Conservation (phyloP, 2,797 vertebrate genomes). For the Sylvilagus floridanus region DNA sequence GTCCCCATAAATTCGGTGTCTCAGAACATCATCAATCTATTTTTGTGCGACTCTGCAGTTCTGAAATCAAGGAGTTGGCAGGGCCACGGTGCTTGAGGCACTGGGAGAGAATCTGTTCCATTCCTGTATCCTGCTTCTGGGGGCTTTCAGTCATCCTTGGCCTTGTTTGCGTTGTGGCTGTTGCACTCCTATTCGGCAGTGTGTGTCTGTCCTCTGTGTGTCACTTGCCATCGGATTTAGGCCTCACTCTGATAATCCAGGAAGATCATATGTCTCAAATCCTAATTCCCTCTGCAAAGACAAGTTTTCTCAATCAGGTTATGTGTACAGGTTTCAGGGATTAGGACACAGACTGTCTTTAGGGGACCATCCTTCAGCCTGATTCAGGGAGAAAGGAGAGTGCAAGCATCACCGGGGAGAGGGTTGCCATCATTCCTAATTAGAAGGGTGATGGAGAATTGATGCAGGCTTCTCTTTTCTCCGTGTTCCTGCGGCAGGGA, state of each 20-base stretch:
- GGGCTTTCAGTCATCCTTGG: neutral
- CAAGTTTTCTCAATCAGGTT: neutral
- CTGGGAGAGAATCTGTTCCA: neutral
- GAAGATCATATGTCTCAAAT: constrained; percentile 5
- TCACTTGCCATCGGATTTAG: neutral
- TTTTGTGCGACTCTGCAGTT: neutral
- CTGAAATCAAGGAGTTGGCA: neutral
- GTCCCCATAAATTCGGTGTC: neutral
- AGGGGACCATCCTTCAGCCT: neutral
- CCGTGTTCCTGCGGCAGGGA: neutral
- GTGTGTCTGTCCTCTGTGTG: neutral
- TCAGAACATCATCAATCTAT: neutral
- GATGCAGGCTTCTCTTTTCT: neutral
- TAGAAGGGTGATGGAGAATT: neutral
- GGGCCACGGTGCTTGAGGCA: neutral
- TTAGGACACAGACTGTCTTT: neutral
- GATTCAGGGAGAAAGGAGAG: neutral
- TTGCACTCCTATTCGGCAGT: rapidly evolving
- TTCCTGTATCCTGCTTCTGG: neutral
- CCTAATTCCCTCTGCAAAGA: neutral
- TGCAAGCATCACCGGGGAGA: neutral
- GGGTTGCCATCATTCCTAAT: neutral
- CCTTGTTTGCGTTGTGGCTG: neutral
- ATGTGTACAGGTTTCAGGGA: neutral
- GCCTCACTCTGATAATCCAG: neutral